Evolutionary conservation across 2,888 invertebrate genomes (phyloP).

Genomic region (Pardosa pseudoannulata): DNA sequence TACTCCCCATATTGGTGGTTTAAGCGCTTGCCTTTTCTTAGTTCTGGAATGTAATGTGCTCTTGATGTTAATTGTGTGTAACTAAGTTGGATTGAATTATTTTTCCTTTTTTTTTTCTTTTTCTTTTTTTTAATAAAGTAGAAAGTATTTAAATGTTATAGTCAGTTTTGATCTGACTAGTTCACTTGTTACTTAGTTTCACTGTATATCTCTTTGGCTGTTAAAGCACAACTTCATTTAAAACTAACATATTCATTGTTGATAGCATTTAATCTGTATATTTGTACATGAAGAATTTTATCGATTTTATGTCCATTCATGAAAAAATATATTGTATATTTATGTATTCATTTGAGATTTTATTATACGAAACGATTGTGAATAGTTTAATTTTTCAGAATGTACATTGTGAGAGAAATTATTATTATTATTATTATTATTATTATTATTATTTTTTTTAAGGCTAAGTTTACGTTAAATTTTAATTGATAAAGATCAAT

Average conservation of each 20-base stretch:
- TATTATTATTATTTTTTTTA: no score
- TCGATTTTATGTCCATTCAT: conserved; percentile 30
- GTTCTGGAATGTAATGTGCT: conserved; percentile 43
- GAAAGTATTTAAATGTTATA: conserved; percentile 52
- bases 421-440: no score
- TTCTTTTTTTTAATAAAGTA: conserved; percentile 23
- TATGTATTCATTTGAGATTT: neutral
- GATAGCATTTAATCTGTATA: conserved; percentile 68
- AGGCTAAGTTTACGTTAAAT: no score
- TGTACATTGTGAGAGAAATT: no score
- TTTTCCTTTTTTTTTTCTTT: conserved; percentile 9
- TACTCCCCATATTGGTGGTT: conserved; percentile 26
- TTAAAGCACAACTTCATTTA: conserved; percentile 67
- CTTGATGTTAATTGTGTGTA: conserved; percentile 49
- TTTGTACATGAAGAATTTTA: conserved; percentile 50
- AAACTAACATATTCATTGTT: conserved; percentile 61
- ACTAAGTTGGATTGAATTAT: no score
- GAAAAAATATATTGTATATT: neutral
- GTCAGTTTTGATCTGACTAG: conserved; percentile 42
- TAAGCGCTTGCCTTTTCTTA: conserved; percentile 35
- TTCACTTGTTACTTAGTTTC: conserved; percentile 69
- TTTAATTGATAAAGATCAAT: no score
- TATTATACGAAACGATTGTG: neutral
- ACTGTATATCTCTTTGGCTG: conserved; percentile 62
- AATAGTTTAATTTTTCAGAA: neutral